Percentiles rank a stretch among this genome's conserved stretches.
These are phyloP conservation scores for Synanthedon tipuliformis DNA, from an alignment of 2,888 invertebrate genomes.

Conservation along the genomic window DNA sequence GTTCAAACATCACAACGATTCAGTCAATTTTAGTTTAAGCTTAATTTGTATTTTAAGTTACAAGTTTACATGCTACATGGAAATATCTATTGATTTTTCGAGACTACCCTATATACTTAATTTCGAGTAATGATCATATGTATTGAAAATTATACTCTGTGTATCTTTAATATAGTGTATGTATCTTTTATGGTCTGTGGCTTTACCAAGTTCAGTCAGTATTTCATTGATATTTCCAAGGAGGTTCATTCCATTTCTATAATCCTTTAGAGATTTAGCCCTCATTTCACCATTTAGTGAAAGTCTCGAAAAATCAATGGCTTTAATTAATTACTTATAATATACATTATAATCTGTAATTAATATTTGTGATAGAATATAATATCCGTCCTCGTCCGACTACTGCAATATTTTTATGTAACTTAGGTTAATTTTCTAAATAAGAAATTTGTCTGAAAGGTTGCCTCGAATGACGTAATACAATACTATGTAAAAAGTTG, in stretches of 20 bases:
- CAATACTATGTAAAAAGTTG: slow-evolving; percentile 6
- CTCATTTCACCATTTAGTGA: too few species aligned
- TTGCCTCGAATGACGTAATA: slow-evolving; percentile 64
- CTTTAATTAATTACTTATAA: background rate
- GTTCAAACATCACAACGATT: slow-evolving; percentile 24
- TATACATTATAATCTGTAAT: slow-evolving; percentile 9
- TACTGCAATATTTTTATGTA: slow-evolving; percentile 3
- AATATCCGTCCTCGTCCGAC: slow-evolving; percentile 31
- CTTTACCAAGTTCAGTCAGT: too few species aligned
- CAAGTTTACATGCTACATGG: slow-evolving; percentile 5
- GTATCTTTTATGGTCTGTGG: too few species aligned
- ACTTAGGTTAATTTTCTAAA: slow-evolving; percentile 17
- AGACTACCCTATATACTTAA: too few species aligned
- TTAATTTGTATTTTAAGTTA: slow-evolving; percentile 37
- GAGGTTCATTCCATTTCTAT: too few species aligned
- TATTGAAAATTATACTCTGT: too few species aligned
- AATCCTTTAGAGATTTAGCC: too few species aligned
- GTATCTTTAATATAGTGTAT: too few species aligned
- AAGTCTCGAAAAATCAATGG: too few species aligned
- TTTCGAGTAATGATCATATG: too few species aligned
- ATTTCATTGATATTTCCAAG: too few species aligned
- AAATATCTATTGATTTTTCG: background rate
- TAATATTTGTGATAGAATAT: slow-evolving; percentile 43
- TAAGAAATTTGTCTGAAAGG: slow-evolving; percentile 22
- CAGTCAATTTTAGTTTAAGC: slow-evolving; percentile 44